These are phyloP conservation scores for Acronicta psi DNA, from an alignment of 2,888 invertebrate species.

Conservation along the genomic window DNA sequence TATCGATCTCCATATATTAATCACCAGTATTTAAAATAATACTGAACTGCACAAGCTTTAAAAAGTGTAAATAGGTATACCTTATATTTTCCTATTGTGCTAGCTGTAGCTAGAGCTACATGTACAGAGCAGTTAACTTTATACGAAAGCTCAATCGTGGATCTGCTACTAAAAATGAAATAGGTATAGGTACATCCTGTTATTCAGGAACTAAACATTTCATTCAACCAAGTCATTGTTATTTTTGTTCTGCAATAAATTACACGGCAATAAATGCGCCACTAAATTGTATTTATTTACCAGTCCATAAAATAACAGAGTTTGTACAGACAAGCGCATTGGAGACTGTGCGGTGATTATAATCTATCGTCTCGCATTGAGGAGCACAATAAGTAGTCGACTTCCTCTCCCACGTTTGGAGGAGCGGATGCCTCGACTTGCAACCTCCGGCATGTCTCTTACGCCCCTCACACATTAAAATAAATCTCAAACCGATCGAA, in stretches of 20 bases:
- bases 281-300: slow-evolving; percentile 49
- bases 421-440: slow-evolving; percentile 81
- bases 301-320: slow-evolving; percentile 60
- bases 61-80: no score
- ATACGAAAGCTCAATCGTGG: background rate
- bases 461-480: slow-evolving; percentile 66
- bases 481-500: slow-evolving; percentile 48
- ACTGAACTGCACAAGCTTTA: no score
- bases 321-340: slow-evolving; percentile 63
- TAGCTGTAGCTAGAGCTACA: no score
- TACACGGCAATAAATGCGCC: slow-evolving; percentile 14
- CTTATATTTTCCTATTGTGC: no score
- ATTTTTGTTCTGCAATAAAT: slow-evolving; percentile 24
- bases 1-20: no score
- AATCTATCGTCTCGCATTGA: slow-evolving; percentile 85
- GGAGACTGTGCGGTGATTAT: slow-evolving; percentile 64
- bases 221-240: slow-evolving; percentile 6
- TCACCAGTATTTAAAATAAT: no score
- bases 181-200: slow-evolving; percentile 1
- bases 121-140: no score
- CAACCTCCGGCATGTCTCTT: slow-evolving; percentile 79
- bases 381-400: slow-evolving; percentile 87
- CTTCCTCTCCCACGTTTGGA: slow-evolving; percentile 87
- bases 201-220: slow-evolving; percentile 11
- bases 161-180: background rate